Percentiles rank a stretch among this genome's conserved stretches.
These are phyloP conservation scores for Sus scrofa DNA, from an alignment of 2,113 vertebrate genomes.

Conservation along the genomic window DNA sequence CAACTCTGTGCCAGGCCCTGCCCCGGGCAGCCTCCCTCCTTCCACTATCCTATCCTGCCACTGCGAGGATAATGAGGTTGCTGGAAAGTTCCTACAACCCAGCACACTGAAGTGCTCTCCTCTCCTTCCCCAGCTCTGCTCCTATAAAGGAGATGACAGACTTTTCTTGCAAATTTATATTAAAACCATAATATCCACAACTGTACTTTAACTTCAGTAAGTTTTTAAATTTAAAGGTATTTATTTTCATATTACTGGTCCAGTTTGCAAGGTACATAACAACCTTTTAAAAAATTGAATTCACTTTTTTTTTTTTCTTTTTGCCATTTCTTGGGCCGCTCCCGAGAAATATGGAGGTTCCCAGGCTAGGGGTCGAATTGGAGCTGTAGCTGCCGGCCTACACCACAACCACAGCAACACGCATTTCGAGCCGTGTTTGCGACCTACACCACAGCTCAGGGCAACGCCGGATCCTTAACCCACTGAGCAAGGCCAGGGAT, in stretches of 20 bases:
- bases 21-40: background rate
- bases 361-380: too few species aligned
- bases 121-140: background rate
- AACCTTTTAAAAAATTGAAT: too few species aligned
- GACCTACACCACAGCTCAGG: too few species aligned
- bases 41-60: background rate
- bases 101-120: background rate
- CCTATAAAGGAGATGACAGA: background rate
- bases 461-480: too few species aligned
- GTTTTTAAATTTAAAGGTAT: background rate
- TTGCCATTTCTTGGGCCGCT: too few species aligned
- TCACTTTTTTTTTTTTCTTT: too few species aligned
- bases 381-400: too few species aligned
- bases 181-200: conserved; percentile 46
- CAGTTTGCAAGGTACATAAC: conserved; percentile 31
- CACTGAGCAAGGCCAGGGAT: too few species aligned
- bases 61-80: background rate
- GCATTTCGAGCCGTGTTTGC: too few species aligned
- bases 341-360: too few species aligned
- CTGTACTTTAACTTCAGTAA: background rate
- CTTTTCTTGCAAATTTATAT: background rate
- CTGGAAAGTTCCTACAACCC: background rate
- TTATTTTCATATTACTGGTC: conserved; percentile 37
- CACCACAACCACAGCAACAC: too few species aligned
- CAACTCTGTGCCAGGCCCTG: background rate